phyloP scores from a whole-genome alignment of 2,113 vertebrate genomes.

The Bagarius yarrelli region DNA sequence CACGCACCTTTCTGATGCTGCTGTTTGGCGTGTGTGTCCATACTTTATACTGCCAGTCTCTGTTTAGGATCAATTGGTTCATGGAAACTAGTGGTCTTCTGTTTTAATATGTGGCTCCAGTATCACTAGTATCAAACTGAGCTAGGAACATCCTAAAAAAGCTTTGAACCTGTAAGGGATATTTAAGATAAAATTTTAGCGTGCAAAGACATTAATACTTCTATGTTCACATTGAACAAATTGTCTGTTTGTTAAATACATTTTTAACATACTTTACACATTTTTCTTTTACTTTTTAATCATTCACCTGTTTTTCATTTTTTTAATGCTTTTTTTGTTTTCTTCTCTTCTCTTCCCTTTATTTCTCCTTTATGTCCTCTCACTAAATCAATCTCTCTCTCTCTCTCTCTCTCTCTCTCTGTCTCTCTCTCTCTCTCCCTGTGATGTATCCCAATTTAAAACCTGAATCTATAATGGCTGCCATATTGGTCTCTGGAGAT shows the following conservation, averaged over 20 bases:
- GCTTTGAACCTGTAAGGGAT: too few relatives aligned
- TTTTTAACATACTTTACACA: not conserved
- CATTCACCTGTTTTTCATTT: not conserved
- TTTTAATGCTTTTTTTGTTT: not conserved
- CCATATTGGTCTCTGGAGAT: slow-evolving; percentile 57
- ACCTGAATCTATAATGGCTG: slow-evolving; percentile 55
- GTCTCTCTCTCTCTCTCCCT: slow-evolving; percentile 16
- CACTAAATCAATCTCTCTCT: slow-evolving; percentile 13
- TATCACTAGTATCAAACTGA: too few relatives aligned
- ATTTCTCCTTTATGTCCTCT: not conserved
- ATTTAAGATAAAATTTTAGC: too few relatives aligned
- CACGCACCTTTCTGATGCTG: too few relatives aligned
- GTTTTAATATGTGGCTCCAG: not conserved
- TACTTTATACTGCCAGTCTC: too few relatives aligned
- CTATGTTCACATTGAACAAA: not conserved
- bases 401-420: slow-evolving; percentile 27
- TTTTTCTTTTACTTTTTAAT: slow-evolving; percentile 35
- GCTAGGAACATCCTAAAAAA: too few relatives aligned
- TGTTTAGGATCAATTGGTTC: too few relatives aligned
- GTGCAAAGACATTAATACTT: too few relatives aligned
- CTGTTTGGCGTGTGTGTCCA: too few relatives aligned
- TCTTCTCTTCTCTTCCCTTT: not conserved
- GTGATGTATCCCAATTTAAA: slow-evolving; percentile 49
- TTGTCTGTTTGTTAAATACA: not conserved
- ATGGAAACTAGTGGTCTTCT: too few relatives aligned